Evolutionary conservation across 1,140 invertebrate species (phyloP).

Genomic region (Euglossa dilemma): DNA sequence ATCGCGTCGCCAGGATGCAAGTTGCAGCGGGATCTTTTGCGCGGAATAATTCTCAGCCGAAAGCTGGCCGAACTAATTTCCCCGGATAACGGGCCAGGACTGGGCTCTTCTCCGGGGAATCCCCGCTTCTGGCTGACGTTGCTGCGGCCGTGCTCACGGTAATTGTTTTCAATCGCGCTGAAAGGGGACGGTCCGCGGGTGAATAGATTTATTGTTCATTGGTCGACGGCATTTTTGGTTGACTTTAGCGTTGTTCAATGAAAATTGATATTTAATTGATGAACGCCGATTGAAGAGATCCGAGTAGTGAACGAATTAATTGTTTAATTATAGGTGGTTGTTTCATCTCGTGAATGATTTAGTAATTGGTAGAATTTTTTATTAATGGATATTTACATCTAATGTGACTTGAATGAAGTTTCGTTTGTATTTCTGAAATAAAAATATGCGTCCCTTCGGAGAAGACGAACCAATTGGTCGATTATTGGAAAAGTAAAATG

Average conservation of each 20-base stretch:
- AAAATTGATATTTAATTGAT: background rate
- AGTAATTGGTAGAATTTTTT: too few relatives aligned
- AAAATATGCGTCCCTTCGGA: too few relatives aligned
- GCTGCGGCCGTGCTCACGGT: too few relatives aligned
- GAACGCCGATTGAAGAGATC: background rate
- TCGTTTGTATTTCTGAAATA: too few relatives aligned
- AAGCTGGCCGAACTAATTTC: constrained; percentile 34
- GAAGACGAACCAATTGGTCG: too few relatives aligned
- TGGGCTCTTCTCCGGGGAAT: background rate
- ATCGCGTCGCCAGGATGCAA: constrained; percentile 39
- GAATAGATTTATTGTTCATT: background rate
- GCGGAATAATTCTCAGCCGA: constrained; percentile 26
- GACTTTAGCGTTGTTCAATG: too few relatives aligned
- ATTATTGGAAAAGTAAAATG: too few relatives aligned
- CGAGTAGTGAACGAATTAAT: background rate
- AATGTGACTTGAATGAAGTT: too few relatives aligned
- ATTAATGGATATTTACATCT: too few relatives aligned
- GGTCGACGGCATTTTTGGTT: background rate
- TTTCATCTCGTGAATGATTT: too few relatives aligned
- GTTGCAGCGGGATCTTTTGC: constrained; percentile 38
- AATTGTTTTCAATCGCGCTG: background rate
- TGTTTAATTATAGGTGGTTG: too few relatives aligned
- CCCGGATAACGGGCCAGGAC: background rate
- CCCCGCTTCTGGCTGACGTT: background rate
- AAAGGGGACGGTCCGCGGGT: background rate